Evolutionary conservation across 1,140 invertebrate genomes (phyloP), one percentile per base, ranked within the genome.

Genomic region (Halyomorpha halys): DNA sequence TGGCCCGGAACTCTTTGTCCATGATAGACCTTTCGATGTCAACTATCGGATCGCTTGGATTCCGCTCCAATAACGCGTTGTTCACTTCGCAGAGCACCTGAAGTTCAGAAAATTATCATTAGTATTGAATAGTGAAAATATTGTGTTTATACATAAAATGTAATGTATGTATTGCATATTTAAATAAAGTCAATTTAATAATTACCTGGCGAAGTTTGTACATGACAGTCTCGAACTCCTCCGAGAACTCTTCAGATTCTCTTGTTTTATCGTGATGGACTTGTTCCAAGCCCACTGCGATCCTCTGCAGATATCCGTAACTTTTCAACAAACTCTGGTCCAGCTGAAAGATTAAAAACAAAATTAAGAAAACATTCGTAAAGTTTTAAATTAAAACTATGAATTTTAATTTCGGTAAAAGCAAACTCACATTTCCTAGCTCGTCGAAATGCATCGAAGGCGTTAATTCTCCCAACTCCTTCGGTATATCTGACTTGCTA

Each of bases 221-320:
- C 70, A 84, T 80, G 34, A 79, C 76, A 16, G 78, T 75, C 34
- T 76, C 75, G 72, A 85, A 86, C 47, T 80, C 69, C 9, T 76
- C 72, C 59, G 74, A 69, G 72, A 82, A 84, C 18, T 74, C 75
- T 11, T 71, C 69, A 9, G 71, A 68, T 64, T 80, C 70, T 21
- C 81, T 73, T 8, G 80, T 74, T 64, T 84, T 81, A 66, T 86
- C 84, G 72, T 78, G 76, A n/a, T 81, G 77, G 14, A 85, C 77
- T 72, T 85, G 83, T 66, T 86, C 85, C 49, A 86, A 67, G 25
- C 80, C 84, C 0, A 86, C 83, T 1, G 83, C 83, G 66, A 81
- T 80, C 70, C 74, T 81, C 70, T 86, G 85, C 71, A 86, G 77
- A 68, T 79, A 78, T 64, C 79, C 74, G 72, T 84, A 86, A 9